Evolutionary conservation across 2,797 vertebrate genomes (phyloP).

Genomic region (Aselliscus stoliczkanus): DNA sequence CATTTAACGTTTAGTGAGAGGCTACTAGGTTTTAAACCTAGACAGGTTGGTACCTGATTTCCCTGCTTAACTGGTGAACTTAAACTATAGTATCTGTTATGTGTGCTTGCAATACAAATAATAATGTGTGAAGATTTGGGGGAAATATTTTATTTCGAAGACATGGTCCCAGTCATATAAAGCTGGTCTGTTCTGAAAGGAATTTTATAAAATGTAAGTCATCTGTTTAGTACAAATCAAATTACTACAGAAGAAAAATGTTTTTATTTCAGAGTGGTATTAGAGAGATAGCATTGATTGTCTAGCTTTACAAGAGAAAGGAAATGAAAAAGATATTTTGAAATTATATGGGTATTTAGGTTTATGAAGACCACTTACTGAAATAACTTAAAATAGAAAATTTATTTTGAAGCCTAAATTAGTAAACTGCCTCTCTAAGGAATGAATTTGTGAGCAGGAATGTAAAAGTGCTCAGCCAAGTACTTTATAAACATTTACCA

Average conservation of each 20-base stretch:
- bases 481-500: background rate
- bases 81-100: background rate
- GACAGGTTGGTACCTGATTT: background rate
- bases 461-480: background rate
- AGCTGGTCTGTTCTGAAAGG: background rate
- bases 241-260: background rate
- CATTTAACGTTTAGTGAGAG: background rate
- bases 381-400: slow-evolving; percentile 21
- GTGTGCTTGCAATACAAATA: background rate
- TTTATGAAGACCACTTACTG: background rate
- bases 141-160: background rate
- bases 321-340: background rate
- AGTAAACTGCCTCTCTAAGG: background rate
- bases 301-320: background rate
- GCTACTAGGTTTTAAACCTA: background rate
- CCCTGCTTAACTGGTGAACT: background rate
- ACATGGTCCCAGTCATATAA: background rate
- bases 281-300: background rate
- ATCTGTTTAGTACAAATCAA: background rate
- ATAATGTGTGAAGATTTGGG: background rate
- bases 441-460: background rate
- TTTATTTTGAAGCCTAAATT: background rate
- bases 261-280: background rate
- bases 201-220: slow-evolving; percentile 1
- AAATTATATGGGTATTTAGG: background rate